These are phyloP conservation scores for Empidonax alnorum DNA, from an alignment of 2,113 vertebrate species.

Conservation along the genomic window DNA sequence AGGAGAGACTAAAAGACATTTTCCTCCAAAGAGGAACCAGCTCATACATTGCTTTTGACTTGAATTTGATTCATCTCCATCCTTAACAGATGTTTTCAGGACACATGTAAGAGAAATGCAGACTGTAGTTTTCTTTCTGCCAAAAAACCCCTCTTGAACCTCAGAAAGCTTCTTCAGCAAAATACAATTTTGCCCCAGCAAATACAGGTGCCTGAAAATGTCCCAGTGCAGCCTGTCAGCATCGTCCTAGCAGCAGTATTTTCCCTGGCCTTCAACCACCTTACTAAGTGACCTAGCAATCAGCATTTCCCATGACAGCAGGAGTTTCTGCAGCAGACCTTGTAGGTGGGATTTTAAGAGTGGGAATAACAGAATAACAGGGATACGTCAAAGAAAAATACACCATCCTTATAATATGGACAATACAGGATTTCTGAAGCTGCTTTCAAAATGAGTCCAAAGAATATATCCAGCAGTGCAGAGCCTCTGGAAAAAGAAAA, in stretches of 20 bases:
- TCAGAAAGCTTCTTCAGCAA: not conserved
- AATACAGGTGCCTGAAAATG: not conserved
- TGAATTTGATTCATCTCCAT: not conserved
- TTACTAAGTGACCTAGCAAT: not conserved
- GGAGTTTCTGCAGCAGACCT: not conserved
- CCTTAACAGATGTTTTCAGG: not conserved
- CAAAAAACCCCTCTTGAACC: not conserved
- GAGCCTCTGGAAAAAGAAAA: not conserved
- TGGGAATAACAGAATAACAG: not conserved
- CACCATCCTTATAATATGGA: not conserved
- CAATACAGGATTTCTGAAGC: not conserved
- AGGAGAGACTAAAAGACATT: not conserved
- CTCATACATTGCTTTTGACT: not conserved
- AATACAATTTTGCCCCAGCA: not conserved
- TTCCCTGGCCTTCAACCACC: not conserved
- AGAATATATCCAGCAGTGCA: not conserved
- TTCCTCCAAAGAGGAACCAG: not conserved
- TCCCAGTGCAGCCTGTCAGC: not conserved
- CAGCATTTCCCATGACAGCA: not conserved
- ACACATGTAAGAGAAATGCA: not conserved
- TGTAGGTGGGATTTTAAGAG: not conserved
- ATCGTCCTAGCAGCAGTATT: not conserved
- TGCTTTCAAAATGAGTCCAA: slow-evolving; percentile 10
- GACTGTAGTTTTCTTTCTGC: not conserved
- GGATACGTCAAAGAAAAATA: not conserved